Base-by-base conservation (phyloP, 2,113 vertebrate species). In the Forbesichthys papilliferus region DNA sequence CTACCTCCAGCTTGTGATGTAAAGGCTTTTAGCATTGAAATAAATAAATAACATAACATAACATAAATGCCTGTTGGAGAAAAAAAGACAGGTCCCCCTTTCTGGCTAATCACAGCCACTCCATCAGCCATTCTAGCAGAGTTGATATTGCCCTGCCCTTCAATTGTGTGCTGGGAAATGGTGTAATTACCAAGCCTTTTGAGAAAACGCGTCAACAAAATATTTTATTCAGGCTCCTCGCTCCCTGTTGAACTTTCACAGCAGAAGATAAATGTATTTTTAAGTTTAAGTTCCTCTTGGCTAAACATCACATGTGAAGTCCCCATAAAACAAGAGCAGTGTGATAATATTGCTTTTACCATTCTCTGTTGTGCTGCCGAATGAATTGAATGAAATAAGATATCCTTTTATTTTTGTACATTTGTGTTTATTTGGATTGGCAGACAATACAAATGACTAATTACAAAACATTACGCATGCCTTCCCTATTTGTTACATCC, bases 1-100 rank as follows among this genome's bases (percentile, higher is more conserved):
- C 78, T 65, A 70, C 68, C 58, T 57, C 48, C 8, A 75, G 83
- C 77, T 74, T 69, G 54, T 76, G 71, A 81, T 68, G 77, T 67
- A 83, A 54, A 56, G 64, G 85, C 86, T 87, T 89, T 88, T 85
- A 88, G 78, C 56, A 68, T 70, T 73, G 77, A 82, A 83, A 77
- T 0, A 82, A 78, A 65, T 77, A 74, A 66, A 66, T 69, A 71
- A 53, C 68, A 66, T 65, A 64, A 71, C 73, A 78, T 66, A 80
- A 78, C 67, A 81, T 27, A 61, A 81, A 60, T 69, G 79, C 65
- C 79, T 14, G 4, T 65, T 77, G 66, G 78, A 87, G 82, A 72
- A 84, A 67, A 36, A 84, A 85, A 86, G 74, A 75, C 18, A 63
- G 73, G 58, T 86, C 86, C 34, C 67, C 77, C 42, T 62, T 69